Evolutionary conservation across 2,113 vertebrate species (phyloP).

Genomic region (Aphelocoma coerulescens): DNA sequence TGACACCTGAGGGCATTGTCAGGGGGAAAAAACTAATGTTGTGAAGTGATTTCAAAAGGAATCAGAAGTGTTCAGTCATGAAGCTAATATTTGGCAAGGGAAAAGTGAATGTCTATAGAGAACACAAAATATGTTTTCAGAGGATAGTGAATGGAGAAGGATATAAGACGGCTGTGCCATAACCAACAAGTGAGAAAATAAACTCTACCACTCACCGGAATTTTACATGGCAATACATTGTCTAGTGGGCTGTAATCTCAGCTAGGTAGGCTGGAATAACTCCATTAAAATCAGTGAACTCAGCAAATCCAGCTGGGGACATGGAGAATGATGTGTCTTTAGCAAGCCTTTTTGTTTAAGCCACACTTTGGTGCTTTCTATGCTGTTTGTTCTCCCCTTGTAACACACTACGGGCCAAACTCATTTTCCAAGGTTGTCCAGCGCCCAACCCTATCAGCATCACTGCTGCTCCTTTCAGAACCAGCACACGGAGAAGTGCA

Average conservation of each 20-base stretch:
- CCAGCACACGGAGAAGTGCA: neutral
- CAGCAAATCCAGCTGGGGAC: neutral
- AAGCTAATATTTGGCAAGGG: slow-evolving; percentile 30
- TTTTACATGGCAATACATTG: neutral
- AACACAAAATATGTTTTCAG: neutral
- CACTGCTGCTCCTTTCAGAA: neutral
- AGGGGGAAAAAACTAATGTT: neutral
- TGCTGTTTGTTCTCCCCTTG: neutral
- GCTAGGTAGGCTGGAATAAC: neutral
- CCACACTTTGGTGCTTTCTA: neutral
- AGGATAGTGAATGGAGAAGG: neutral
- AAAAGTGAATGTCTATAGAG: neutral
- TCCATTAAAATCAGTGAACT: neutral
- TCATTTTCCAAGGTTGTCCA: neutral
- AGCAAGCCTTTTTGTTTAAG: neutral
- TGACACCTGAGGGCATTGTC: neutral
- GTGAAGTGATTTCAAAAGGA: neutral
- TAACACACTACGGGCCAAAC: neutral
- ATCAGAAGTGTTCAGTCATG: neutral
- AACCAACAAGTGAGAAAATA: neutral
- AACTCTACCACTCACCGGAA: neutral
- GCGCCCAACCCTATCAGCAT: neutral
- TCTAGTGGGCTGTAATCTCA: neutral
- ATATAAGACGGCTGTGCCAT: neutral
- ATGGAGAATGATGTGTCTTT: neutral